These are phyloP conservation scores for Hydraecia micacea DNA, from an alignment of 2,888 invertebrate species.

Conservation along the genomic window DNA sequence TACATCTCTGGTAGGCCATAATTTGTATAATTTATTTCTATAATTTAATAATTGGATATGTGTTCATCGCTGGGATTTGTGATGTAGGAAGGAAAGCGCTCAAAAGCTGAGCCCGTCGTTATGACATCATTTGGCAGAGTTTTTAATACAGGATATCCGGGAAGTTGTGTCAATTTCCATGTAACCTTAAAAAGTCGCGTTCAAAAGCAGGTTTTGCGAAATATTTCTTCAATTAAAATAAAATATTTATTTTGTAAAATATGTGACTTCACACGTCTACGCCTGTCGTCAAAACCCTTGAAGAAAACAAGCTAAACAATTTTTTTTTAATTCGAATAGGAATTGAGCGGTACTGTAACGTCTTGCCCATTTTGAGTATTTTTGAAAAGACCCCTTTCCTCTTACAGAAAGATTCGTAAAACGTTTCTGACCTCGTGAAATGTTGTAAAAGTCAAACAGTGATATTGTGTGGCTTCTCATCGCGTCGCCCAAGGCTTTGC, in stretches of 20 bases:
- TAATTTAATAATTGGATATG: too few species aligned
- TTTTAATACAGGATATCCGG: neutral
- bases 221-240: neutral
- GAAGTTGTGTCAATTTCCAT: neutral
- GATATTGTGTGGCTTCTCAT: conserved; percentile 39
- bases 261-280: neutral
- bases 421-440: conserved; percentile 23
- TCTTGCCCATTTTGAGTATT: neutral
- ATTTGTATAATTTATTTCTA: too few species aligned
- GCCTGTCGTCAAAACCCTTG: neutral
- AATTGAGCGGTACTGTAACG: neutral
- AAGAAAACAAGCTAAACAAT: neutral
- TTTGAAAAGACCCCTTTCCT: neutral
- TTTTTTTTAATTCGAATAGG: neutral
- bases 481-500: neutral
- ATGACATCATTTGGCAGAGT: neutral
- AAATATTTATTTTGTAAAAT: neutral
- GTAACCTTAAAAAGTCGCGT: neutral
- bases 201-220: neutral
- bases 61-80: neutral
- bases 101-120: neutral
- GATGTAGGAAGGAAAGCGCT: neutral
- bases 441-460: conserved; percentile 11
- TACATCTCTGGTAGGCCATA: too few species aligned
- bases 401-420: neutral